These are phyloP conservation scores for Mastigias papua DNA, from an alignment of 30 jellyfish, hydroid and myxozoan species.

Conservation along the genomic window DNA sequence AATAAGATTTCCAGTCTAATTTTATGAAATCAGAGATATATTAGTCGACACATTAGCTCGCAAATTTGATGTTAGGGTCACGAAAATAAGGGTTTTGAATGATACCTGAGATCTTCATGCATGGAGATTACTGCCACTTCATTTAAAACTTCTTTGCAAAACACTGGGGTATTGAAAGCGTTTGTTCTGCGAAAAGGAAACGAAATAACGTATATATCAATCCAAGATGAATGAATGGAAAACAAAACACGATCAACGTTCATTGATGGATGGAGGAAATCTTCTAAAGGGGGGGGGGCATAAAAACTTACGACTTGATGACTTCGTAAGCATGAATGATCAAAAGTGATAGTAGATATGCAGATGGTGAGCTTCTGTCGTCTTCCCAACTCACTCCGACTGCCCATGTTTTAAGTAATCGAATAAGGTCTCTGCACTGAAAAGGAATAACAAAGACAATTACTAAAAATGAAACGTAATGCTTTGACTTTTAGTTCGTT, in stretches of 20 bases:
- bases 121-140: slow-evolving; percentile 66
- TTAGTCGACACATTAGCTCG: too few relatives aligned
- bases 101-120: slow-evolving; percentile 79
- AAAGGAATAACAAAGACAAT: neutral
- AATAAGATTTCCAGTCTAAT: too few relatives aligned
- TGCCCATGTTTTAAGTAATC: slow-evolving; percentile 84
- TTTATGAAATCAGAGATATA: too few relatives aligned
- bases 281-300: too few relatives aligned
- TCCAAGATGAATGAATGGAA: neutral
- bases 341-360: slow-evolving; percentile 82
- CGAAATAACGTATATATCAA: neutral
- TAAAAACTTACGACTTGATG: slow-evolving; percentile 73
- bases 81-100: neutral
- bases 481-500: too few relatives aligned
- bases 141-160: slow-evolving; percentile 84
- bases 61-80: neutral
- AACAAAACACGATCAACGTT: neutral
- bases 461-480: too few relatives aligned
- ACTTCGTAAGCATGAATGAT: slow-evolving; percentile 70
- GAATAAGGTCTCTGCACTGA: slow-evolving; percentile 92
- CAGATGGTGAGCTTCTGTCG: slow-evolving; percentile 66
- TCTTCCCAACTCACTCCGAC: slow-evolving; percentile 73
- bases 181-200: slow-evolving; percentile 31
- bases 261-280: too few relatives aligned
- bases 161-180: slow-evolving; percentile 78